Evolutionary conservation across 2,113 vertebrate species (phyloP).

Genomic region (Cyphomyrus plagiostoma): DNA sequence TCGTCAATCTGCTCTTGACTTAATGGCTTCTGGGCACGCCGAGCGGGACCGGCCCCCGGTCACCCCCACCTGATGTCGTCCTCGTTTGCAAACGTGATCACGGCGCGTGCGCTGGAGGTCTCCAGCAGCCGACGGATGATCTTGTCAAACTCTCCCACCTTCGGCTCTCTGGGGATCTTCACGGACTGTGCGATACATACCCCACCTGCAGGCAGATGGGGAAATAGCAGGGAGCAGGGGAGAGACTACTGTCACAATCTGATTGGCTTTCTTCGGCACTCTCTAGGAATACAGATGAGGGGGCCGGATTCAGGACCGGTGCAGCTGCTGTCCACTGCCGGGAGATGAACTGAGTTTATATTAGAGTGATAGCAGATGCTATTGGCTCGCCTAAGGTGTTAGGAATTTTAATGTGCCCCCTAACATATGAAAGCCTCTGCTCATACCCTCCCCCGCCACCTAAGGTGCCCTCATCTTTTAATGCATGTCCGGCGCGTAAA

Average conservation of each 20-base stretch:
- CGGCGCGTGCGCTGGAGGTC: constrained; percentile 84
- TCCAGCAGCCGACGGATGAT: constrained; percentile 84
- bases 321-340: background rate
- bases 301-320: constrained; percentile 9
- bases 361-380: constrained; percentile 33
- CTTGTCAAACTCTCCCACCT: constrained; percentile 87
- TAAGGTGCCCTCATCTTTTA: background rate
- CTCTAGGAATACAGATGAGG: constrained; percentile 22
- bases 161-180: constrained; percentile 89
- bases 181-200: constrained; percentile 95
- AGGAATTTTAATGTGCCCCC: constrained; percentile 18
- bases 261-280: constrained; percentile 22
- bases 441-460: background rate
- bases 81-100: constrained; percentile 94
- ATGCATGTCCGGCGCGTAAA: background rate
- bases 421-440: background rate
- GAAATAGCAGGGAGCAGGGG: background rate
- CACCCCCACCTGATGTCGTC: constrained; percentile 86
- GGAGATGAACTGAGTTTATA: constrained; percentile 20
- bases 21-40: background rate
- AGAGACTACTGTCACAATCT: constrained; percentile 4
- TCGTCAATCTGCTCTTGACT: constrained; percentile 1
- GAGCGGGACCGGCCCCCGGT: background rate
- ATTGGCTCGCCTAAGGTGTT: constrained; percentile 29
- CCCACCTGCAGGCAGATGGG: constrained; percentile 64